Evolutionary conservation across 2,797 vertebrate genomes (phyloP), one percentile per base, ranked within the genome.

Genomic region (Momotus momota): DNA sequence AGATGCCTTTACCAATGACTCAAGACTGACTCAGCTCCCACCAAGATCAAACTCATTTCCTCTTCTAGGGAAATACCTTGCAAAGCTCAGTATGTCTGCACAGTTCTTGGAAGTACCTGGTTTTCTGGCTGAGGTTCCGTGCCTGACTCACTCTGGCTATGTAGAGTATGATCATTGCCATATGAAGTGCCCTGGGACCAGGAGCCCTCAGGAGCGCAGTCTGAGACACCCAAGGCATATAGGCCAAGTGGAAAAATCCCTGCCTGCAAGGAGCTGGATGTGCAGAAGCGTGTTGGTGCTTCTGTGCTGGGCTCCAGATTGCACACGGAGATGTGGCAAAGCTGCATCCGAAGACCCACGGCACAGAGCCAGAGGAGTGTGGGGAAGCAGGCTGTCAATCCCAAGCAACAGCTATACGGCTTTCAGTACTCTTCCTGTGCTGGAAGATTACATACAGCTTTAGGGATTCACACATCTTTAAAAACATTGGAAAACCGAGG

Each of bases 141-240:
- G 35, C 22, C 54, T 87, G 40, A 57, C 35, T 16, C 12, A 6
- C 6, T 6, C 12, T 7, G n/a, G 20, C 19, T 27, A 2, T 3
- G 13, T 19, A 61, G 22, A 79, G 18, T 9, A 52, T 0, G 6
- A 5, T 6, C 21, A 43, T 33, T 20, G 25, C 48, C 7, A 4
- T 1, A 25, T 0, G 0, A 85, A 91, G 49, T 12, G 15, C 27
- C 10, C 10, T 14, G 22, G 25, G 46, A 33, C 11, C 6, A 17
- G 11, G 7, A 14, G 1, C 4, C 12, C 25, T 3, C 13, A 20
- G 22, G 4, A 9, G 6, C 9, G 12, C 31, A 73, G 13, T 27
- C 7, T 21, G 69, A 57, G 27, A 57, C 27, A 81, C 8, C 5
- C 6, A 10, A 74, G 14, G 33, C 27, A 46, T 0, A 64, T 0